Evolutionary conservation across 1,140 invertebrate genomes (phyloP).

Genomic region (Heliothis subflexa): DNA sequence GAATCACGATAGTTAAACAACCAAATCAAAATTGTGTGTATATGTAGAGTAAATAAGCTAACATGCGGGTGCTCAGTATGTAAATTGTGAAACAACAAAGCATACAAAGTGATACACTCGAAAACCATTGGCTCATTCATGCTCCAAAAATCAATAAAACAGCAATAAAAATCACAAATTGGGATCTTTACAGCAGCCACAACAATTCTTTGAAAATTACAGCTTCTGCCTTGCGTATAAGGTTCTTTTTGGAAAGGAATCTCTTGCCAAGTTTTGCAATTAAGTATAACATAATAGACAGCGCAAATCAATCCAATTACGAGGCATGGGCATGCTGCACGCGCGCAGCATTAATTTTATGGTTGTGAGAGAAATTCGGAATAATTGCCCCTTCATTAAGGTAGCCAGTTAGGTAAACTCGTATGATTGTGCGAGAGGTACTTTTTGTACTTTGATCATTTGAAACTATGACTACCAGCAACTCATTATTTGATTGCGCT

Average conservation of each 20-base stretch:
- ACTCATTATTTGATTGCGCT: not conserved
- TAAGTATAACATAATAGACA: constrained; percentile 65
- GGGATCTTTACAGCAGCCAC: constrained; percentile 34
- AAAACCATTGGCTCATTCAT: constrained; percentile 31
- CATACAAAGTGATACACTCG: constrained; percentile 41
- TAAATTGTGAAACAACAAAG: constrained; percentile 60
- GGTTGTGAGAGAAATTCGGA: constrained; percentile 65
- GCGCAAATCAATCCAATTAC: constrained; percentile 76
- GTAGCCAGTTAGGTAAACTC: constrained; percentile 29
- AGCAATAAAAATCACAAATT: constrained; percentile 67
- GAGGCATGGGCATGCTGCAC: constrained; percentile 51
- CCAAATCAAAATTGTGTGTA: constrained; percentile 35
- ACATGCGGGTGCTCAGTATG: constrained; percentile 59
- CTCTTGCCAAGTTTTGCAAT: constrained; percentile 49
- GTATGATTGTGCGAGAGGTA: constrained; percentile 16
- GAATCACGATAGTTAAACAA: constrained; percentile 45
- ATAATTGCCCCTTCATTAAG: constrained; percentile 73
- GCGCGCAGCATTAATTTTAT: constrained; percentile 71
- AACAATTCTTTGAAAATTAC: not conserved
- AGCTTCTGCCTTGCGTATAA: not conserved
- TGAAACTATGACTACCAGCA: constrained; percentile 53
- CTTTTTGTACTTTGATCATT: constrained; percentile 54
- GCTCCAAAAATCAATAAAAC: constrained; percentile 63
- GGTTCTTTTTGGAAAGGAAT: constrained; percentile 7
- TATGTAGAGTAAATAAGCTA: constrained; percentile 42